Evolutionary conservation across 2,888 invertebrate species (phyloP).

Genomic region (Nemoura dubitans): DNA sequence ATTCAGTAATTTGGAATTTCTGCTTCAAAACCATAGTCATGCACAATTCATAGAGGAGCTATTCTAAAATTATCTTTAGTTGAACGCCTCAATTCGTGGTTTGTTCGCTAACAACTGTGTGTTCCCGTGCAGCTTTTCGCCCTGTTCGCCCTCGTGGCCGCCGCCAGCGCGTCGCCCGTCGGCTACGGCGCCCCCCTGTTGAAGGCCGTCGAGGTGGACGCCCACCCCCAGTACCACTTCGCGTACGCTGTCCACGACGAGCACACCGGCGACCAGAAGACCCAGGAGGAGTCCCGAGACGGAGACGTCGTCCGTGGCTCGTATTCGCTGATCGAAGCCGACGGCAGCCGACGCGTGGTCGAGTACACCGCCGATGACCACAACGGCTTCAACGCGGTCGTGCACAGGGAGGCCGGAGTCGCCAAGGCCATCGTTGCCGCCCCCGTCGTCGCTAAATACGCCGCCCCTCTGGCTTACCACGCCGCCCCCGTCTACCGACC

Average conservation of each 20-base stretch:
- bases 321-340: conserved; percentile 46
- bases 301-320: conserved; percentile 46
- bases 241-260: conserved; percentile 46
- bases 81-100: no score
- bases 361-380: conserved; percentile 46
- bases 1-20: no score
- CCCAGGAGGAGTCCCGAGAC: conserved; percentile 45
- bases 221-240: conserved; percentile 47
- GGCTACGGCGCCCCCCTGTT: conserved; percentile 42
- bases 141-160: conserved; percentile 50
- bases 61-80: no score
- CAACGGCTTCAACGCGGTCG: conserved; percentile 49
- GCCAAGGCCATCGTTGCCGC: conserved; percentile 48
- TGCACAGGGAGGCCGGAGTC: conserved; percentile 41
- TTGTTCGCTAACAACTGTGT: not conserved
- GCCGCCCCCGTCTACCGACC: conserved; percentile 15
- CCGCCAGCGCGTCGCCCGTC: conserved; percentile 46
- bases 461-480: conserved; percentile 22
- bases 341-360: conserved; percentile 45
- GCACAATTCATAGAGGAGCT: no score
- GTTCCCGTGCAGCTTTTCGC: conserved; percentile 42
- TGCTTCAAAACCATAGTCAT: no score
- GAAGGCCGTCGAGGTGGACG: conserved; percentile 45
- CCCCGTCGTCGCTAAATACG: conserved; percentile 42
- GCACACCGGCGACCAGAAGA: conserved; percentile 45